Percentiles rank a stretch among this genome's conserved stretches.
These are phyloP conservation scores for Rhinolophus sinicus DNA, from an alignment of 2,113 vertebrate genomes.

Conservation along the genomic window DNA sequence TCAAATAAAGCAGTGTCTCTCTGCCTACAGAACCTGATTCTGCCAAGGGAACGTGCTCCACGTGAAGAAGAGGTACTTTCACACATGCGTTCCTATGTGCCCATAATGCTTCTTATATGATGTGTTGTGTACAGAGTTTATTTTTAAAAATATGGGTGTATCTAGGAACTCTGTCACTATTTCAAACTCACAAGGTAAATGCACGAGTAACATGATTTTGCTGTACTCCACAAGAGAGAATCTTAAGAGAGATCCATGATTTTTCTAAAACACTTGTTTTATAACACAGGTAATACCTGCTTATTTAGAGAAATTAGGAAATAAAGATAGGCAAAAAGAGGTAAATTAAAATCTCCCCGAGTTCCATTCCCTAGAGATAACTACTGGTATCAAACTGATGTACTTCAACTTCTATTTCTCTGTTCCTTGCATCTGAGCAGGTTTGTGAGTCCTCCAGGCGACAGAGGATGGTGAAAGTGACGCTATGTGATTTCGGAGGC, in stretches of 20 bases:
- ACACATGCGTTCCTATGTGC: rapidly evolving
- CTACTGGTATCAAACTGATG: background rate
- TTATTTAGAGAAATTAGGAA: slow-evolving; percentile 13
- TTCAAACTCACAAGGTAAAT: background rate
- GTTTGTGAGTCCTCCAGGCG: background rate
- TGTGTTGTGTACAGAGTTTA: background rate
- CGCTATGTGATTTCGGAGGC: background rate
- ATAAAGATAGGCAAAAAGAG: background rate
- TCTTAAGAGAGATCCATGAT: background rate
- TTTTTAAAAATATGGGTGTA: background rate
- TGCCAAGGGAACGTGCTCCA: background rate
- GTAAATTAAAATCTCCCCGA: background rate
- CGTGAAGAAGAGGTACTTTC: background rate
- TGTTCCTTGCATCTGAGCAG: background rate
- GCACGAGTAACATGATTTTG: background rate
- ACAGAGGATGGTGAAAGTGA: rapidly evolving
- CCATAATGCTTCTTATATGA: too few relatives aligned
- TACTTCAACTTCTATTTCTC: background rate
- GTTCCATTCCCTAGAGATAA: background rate
- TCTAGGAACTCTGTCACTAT: background rate
- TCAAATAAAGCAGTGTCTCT: background rate
- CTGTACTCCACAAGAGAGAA: background rate
- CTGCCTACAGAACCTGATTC: background rate
- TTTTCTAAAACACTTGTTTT: background rate
- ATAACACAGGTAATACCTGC: background rate